Evolutionary conservation across 2,113 vertebrate species (phyloP).

Genomic region (Ceuthmochares aereus): DNA sequence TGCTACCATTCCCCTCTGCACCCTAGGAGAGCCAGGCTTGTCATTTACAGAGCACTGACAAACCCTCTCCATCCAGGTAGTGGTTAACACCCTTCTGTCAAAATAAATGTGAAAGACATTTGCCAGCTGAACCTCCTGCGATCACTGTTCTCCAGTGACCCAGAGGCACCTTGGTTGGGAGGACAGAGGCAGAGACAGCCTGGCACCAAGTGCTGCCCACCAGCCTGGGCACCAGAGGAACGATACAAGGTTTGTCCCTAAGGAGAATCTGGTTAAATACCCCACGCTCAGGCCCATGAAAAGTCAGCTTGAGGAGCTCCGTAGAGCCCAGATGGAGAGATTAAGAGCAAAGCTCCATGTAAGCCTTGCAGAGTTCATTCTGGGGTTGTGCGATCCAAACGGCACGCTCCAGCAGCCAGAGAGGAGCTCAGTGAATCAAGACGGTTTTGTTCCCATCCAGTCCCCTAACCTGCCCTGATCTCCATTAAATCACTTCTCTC

Average conservation of each 20-base stretch:
- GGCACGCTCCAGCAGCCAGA: neutral
- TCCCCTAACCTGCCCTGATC: neutral
- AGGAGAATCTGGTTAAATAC: neutral
- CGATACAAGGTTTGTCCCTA: neutral
- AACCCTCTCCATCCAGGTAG: neutral
- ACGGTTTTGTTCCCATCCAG: neutral
- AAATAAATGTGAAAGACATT: neutral
- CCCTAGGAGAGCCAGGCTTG: neutral
- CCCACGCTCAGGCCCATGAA: neutral
- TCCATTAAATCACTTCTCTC: conserved; percentile 7
- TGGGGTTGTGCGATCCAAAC: neutral
- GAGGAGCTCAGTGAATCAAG: neutral
- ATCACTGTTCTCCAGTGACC: neutral
- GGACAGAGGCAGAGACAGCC: neutral
- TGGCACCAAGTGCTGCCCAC: neutral
- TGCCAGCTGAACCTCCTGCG: neutral
- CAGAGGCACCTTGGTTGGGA: neutral
- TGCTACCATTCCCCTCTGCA: neutral
- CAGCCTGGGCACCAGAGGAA: neutral
- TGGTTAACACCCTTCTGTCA: neutral
- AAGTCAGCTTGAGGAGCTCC: neutral
- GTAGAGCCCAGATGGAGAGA: neutral
- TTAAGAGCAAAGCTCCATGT: conserved; percentile 28
- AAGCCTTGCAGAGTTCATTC: conserved; percentile 17
- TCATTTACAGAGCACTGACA: neutral